A percentile compares a stretch with the other conserved stretches of the same genome.
Evolutionary conservation across 2,888 invertebrate species (phyloP).

Genomic region (Nematopogon swammerdamellus): DNA sequence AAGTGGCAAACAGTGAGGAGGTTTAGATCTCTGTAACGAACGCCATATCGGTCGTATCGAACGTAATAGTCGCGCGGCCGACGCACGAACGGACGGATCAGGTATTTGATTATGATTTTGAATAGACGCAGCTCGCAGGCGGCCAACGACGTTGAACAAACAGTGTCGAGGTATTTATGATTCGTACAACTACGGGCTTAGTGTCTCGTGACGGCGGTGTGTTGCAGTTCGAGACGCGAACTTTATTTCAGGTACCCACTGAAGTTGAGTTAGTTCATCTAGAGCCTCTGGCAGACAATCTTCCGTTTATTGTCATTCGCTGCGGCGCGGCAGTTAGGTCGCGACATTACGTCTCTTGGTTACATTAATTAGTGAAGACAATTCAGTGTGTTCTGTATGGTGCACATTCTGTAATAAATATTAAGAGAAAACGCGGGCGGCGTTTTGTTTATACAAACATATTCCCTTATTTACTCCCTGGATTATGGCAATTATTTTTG

Average conservation of each 20-base stretch:
- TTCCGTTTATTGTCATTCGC: no score
- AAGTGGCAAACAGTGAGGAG: not conserved
- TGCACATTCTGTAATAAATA: no score
- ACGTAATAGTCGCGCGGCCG: constrained; percentile 49
- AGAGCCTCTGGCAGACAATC: no score
- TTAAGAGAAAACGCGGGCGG: no score
- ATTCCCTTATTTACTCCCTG: no score
- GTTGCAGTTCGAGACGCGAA: not conserved
- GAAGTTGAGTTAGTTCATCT: no score
- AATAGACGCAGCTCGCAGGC: constrained; percentile 27
- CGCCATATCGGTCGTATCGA: constrained; percentile 32
- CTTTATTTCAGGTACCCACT: not conserved
- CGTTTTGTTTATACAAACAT: no score
- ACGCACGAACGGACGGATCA: constrained; percentile 37
- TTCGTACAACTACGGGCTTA: not conserved
- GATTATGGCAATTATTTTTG: no score
- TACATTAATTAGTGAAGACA: no score
- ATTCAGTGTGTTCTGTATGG: no score
- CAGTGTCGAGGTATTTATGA: not conserved
- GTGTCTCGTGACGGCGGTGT: not conserved
- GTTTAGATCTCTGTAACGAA: not conserved
- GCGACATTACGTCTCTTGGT: no score
- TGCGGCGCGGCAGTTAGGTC: no score
- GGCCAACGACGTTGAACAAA: not conserved
- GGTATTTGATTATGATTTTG: constrained; percentile 55